phyloP scores from a whole-genome alignment of 1,140 invertebrate species.

The Parasteatoda tepidariorum region DNA sequence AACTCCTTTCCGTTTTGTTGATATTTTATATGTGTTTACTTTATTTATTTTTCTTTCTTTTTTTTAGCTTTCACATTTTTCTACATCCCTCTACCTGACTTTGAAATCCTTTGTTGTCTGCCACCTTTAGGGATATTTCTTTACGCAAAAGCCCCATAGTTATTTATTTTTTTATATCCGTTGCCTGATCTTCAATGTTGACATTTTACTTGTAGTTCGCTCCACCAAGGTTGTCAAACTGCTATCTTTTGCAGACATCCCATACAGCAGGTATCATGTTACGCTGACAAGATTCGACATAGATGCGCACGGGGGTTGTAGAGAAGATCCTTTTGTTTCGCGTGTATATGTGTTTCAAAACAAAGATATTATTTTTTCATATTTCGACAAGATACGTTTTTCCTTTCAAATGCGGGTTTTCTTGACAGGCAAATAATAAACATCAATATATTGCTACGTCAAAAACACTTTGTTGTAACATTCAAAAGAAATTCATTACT shows the following conservation, averaged over 20 bases:
- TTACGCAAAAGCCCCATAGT: not conserved
- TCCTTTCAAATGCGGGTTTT: too few relatives aligned
- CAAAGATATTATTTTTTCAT: too few relatives aligned
- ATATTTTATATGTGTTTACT: not conserved
- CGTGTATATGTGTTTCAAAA: too few relatives aligned
- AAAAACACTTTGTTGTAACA: too few relatives aligned
- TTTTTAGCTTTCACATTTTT: conserved; percentile 1
- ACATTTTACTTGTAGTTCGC: not conserved
- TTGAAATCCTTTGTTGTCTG: conserved; percentile 40
- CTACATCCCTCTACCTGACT: conserved; percentile 42
- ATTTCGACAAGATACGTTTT: too few relatives aligned
- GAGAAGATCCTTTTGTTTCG: too few relatives aligned
- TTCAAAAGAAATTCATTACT: too few relatives aligned
- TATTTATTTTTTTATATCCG: not conserved
- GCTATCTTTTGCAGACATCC: not conserved
- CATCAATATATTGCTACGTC: too few relatives aligned
- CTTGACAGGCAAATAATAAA: too few relatives aligned
- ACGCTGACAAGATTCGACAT: not conserved
- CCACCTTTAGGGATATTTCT: conserved; percentile 9
- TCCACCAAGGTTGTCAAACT: not conserved
- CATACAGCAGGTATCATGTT: not conserved
- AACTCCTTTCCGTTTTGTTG: conserved; percentile 12
- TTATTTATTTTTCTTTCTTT: conserved; percentile 31
- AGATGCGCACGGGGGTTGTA: too few relatives aligned
- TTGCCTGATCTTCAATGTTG: not conserved